A percentile compares a stretch with the other conserved stretches of the same genome.
These are phyloP conservation scores for Rissa tridactyla DNA, from an alignment of 2,113 vertebrate genomes.

Conservation along the genomic window DNA sequence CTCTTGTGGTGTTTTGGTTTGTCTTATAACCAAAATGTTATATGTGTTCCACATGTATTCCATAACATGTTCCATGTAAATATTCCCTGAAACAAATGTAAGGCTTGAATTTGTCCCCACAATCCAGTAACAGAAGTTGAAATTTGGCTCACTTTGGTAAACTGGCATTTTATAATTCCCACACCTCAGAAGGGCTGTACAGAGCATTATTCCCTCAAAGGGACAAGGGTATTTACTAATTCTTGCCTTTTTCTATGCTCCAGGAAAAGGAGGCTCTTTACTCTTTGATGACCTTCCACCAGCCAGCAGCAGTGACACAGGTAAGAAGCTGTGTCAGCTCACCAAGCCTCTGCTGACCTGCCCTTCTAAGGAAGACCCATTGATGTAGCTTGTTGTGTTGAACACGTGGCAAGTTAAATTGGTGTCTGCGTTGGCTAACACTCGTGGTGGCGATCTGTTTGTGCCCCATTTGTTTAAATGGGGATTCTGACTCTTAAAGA, in stretches of 20 bases:
- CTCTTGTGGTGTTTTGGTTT: background rate
- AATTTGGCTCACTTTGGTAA: background rate
- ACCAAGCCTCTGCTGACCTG: background rate
- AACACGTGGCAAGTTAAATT: fast-evolving
- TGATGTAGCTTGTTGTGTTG: background rate
- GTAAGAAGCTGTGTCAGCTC: conserved; percentile 38
- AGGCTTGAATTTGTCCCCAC: background rate
- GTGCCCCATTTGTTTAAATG: fast-evolving
- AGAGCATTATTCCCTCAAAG: background rate
- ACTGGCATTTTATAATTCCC: background rate
- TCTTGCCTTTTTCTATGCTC: conserved; percentile 6
- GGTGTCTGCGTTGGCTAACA: background rate
- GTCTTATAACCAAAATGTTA: background rate
- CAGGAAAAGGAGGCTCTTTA: conserved; percentile 68
- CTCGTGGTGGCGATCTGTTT: fast-evolving
- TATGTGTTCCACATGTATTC: background rate
- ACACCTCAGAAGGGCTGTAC: background rate
- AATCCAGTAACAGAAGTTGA: background rate
- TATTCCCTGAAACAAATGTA: background rate
- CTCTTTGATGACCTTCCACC: conserved; percentile 75
- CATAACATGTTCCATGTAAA: fast-evolving
- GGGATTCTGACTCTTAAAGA: background rate
- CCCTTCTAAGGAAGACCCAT: background rate
- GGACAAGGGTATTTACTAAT: background rate
- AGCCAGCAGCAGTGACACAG: conserved; percentile 68